Evolutionary conservation across 1,140 invertebrate species (phyloP), one percentile per base, ranked within the genome.

Genomic region (Scaptomyza graminum): DNA sequence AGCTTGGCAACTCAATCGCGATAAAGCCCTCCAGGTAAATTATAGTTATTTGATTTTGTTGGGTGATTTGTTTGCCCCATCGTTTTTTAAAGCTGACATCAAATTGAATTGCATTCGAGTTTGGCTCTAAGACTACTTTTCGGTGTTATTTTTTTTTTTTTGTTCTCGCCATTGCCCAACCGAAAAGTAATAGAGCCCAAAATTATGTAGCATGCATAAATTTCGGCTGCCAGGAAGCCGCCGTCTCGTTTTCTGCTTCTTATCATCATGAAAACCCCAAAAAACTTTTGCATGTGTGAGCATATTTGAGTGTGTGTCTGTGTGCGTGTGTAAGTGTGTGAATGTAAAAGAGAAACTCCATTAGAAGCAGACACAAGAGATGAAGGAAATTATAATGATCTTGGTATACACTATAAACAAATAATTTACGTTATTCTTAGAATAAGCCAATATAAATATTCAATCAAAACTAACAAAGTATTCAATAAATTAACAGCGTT

Each of bases 41-140:
- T 88, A 87, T 87, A 87, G 82, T 87, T 88, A 88, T 87, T 87
- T 87, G 82, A 87, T 87, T 87, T 87, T 82, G 66, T 83, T 87
- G 66, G 74, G 81, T 85, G 81, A 85, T 85, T 85, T 85, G 81
- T 85, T 87, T 81, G 81, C 68, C 60, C 44, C 47, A 68, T 56
- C 76, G 52, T 76, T 71, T 73, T 75, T 85, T 82, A 85, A 78
- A 77, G 82, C 68, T 63, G 74, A 80, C 81, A 84, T 87, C 82
- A 87, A 84, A 84, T 84, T 85, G 81, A 84, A 84, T 84, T 84
- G 81, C 77, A 61, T 63, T 80, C 68, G 64, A 74, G 44, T 64
- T 69, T 44, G 47, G 66, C 39, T 60, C 57, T 57, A 71, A 64
- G 71, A 49, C 41, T 18, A 5, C 46, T 9, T 46, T 37, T 37